A percentile compares a stretch with the other conserved stretches of the same genome.
Conservation (phyloP, 2,888 invertebrate species). For the Callyntrura guangdongensis region DNA sequence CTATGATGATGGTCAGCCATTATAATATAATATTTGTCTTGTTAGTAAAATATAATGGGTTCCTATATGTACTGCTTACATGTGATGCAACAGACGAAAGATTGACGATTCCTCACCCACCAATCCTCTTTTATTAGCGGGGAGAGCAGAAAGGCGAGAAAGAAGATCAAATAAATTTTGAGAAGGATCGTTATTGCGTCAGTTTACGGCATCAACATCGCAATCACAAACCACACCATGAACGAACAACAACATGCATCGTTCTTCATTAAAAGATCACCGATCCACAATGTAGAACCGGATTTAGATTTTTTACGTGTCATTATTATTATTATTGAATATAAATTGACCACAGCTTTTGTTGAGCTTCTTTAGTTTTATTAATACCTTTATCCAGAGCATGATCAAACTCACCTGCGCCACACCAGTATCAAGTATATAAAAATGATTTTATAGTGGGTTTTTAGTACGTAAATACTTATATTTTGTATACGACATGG, state of each 20-base stretch:
- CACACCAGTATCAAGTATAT: background rate
- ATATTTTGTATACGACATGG: background rate
- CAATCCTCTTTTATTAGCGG: conserved; percentile 27
- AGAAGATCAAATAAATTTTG: conserved; percentile 46
- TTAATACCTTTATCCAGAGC: conserved; percentile 60
- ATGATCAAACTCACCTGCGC: conserved; percentile 33
- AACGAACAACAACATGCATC: conserved; percentile 25
- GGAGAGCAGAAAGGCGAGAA: too few species aligned
- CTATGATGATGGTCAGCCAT: conserved; percentile 47
- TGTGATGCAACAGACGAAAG: too few species aligned
- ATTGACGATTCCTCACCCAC: background rate
- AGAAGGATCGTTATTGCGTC: conserved; percentile 45
- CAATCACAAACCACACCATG: conserved; percentile 15
- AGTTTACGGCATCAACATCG: conserved; percentile 11
- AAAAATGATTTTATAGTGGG: background rate
- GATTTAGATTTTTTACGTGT: conserved; percentile 80
- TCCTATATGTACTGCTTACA: background rate
- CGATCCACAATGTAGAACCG: conserved; percentile 81
- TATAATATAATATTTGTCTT: conserved; percentile 53
- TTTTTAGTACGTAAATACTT: too few species aligned
- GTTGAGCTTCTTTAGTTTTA: conserved; percentile 25
- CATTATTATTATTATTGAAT: conserved; percentile 72
- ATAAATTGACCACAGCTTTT: conserved; percentile 49
- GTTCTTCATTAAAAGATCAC: conserved; percentile 78
- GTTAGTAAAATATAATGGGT: conserved; percentile 34